Conservation (phyloP, 2,888 invertebrate genomes). For the Pycnomerus fuliginosus region DNA sequence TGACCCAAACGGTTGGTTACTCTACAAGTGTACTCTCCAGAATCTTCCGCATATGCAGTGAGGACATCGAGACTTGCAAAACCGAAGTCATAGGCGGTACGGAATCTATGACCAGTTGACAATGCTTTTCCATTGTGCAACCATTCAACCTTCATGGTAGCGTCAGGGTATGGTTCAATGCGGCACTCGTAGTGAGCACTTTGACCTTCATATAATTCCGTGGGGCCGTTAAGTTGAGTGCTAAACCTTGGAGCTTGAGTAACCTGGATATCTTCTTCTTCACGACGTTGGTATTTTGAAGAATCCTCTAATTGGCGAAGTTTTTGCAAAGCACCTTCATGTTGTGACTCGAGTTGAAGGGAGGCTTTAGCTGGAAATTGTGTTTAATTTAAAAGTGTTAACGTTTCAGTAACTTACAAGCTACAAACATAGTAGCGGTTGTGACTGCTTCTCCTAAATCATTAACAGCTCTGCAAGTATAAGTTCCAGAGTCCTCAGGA, state of each 20-base stretch:
- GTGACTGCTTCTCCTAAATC: conserved; percentile 94
- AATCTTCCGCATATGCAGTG: conserved; percentile 91
- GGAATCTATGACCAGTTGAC: conserved; percentile 85
- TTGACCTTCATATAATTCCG: conserved; percentile 82
- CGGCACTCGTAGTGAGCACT: conserved; percentile 92
- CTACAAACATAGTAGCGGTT: conserved; percentile 86
- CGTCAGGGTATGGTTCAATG: conserved; percentile 89
- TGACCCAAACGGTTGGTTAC: conserved; percentile 85
- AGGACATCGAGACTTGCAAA: conserved; percentile 95
- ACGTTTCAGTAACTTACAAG: conserved; percentile 61
- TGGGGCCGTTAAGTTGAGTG: conserved; percentile 82
- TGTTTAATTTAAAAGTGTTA: background rate
- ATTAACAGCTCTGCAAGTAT: conserved; percentile 90
- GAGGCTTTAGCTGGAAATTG: conserved; percentile 73
- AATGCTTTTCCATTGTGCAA: conserved; percentile 89
- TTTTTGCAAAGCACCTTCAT: conserved; percentile 85
- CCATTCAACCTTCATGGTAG: conserved; percentile 88
- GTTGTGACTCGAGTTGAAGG: conserved; percentile 83
- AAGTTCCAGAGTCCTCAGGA: conserved; percentile 95
- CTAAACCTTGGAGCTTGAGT: conserved; percentile 84
- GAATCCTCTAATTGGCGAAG: conserved; percentile 83
- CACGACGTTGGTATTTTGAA: conserved; percentile 74
- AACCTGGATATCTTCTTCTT: conserved; percentile 77
- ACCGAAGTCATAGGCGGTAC: conserved; percentile 95
- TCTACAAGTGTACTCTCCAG: conserved; percentile 87